Evolutionary conservation across 2,888 invertebrate genomes (phyloP).

Genomic region (Chorisops tibialis): DNA sequence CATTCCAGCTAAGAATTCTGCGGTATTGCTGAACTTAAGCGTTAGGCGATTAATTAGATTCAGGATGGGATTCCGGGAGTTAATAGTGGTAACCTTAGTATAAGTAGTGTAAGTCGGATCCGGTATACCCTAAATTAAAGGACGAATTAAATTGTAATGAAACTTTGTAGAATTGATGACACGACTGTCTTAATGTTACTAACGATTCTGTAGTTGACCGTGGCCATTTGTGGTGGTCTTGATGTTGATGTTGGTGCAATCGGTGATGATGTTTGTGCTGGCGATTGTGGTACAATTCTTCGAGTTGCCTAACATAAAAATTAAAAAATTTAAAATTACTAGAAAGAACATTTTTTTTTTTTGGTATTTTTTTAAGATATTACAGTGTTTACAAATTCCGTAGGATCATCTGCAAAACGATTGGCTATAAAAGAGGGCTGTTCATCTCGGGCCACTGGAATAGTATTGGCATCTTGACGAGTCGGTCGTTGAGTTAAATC

Average conservation of each 20-base stretch:
- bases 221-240: neutral
- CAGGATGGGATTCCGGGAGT: slow-evolving; percentile 37
- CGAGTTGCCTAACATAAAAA: neutral
- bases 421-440: slow-evolving; percentile 16
- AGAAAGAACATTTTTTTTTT: neutral
- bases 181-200: slow-evolving; percentile 20
- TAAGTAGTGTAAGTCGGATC: slow-evolving; percentile 9
- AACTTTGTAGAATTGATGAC: slow-evolving; percentile 10
- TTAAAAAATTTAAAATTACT: neutral
- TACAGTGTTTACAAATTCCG: slow-evolving; percentile 18
- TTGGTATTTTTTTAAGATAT: neutral
- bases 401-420: slow-evolving; percentile 26
- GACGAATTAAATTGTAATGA: slow-evolving; percentile 7
- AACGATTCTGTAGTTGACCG: slow-evolving; percentile 3
- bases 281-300: neutral
- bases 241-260: neutral
- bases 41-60: slow-evolving; percentile 37
- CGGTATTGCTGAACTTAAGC: slow-evolving; percentile 37
- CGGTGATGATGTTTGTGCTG: neutral
- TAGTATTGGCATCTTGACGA: slow-evolving; percentile 19
- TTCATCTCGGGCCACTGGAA: slow-evolving; percentile 11
- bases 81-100: slow-evolving; percentile 13
- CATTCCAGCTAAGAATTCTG: slow-evolving; percentile 38
- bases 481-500: slow-evolving; percentile 22
- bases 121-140: slow-evolving; percentile 12